Percentiles rank a stretch among this genome's conserved stretches.
Evolutionary conservation across 2,888 invertebrate genomes (phyloP).

Genomic region (Rambutsinella grinnellia): DNA sequence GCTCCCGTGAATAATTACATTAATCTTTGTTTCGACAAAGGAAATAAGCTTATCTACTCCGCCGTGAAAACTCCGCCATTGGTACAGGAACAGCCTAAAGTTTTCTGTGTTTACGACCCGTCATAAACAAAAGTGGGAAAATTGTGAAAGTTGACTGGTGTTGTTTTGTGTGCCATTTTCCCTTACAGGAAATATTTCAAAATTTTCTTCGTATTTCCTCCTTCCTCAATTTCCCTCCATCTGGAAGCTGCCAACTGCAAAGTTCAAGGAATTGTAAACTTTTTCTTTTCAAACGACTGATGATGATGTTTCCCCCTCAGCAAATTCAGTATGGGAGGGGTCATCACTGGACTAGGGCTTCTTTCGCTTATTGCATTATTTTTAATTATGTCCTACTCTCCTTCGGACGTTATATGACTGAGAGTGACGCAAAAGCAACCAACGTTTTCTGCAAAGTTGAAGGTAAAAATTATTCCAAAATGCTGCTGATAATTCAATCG

Average conservation of each 20-base stretch:
- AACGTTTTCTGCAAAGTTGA: slow-evolving; percentile 45
- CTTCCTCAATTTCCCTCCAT: too few species aligned
- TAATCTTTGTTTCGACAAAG: too few species aligned
- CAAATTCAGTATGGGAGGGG: background rate
- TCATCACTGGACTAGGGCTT: slow-evolving; percentile 27
- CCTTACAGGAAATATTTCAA: too few species aligned
- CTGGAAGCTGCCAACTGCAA: too few species aligned
- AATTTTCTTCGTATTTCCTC: too few species aligned
- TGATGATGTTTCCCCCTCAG: background rate
- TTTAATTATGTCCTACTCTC: slow-evolving; percentile 52
- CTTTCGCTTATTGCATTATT: slow-evolving; percentile 33
- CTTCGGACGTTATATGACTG: slow-evolving; percentile 34
- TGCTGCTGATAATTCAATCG: background rate
- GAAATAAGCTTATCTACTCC: too few species aligned
- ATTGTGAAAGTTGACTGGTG: slow-evolving; percentile 24
- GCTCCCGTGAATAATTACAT: too few species aligned
- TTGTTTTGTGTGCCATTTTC: background rate
- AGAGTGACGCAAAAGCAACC: slow-evolving; percentile 38
- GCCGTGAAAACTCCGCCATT: too few species aligned
- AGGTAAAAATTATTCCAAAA: slow-evolving; percentile 26
- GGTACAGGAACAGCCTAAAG: background rate
- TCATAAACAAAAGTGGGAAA: slow-evolving; percentile 23
- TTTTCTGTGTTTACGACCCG: background rate
- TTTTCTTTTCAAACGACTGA: too few species aligned
- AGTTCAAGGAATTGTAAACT: too few species aligned